A percentile compares a stretch with the other conserved stretches of the same genome.
These are phyloP conservation scores for Rhegmatorhina hoffmannsi DNA, from an alignment of 2,113 vertebrate species.

Conservation along the genomic window DNA sequence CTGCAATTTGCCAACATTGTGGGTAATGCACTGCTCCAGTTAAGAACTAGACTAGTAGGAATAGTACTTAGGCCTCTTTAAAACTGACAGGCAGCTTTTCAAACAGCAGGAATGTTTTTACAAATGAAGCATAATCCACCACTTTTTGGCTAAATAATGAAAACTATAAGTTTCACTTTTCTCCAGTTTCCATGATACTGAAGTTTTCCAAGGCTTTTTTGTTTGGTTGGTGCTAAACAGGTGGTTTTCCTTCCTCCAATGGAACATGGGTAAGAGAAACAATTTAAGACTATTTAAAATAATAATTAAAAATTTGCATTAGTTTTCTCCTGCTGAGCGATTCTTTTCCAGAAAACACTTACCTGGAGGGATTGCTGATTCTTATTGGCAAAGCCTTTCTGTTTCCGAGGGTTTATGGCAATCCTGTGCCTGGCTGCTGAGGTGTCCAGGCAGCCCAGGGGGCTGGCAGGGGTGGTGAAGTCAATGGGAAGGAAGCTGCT, in stretches of 20 bases:
- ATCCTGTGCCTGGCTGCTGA: constrained; percentile 87
- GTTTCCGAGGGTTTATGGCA: constrained; percentile 77
- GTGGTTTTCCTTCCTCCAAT: not conserved
- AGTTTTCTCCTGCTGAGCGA: not conserved
- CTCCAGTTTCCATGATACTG: not conserved
- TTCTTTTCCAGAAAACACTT: constrained; percentile 30
- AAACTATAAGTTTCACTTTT: not conserved
- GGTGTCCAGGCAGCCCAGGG: constrained; percentile 81
- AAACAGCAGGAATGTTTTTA: not conserved
- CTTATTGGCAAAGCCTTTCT: constrained; percentile 77
- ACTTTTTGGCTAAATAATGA: not conserved
- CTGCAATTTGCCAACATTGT: not conserved
- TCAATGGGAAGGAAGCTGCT: constrained; percentile 63
- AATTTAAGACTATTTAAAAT: not conserved
- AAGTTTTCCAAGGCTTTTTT: not conserved
- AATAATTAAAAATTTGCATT: not conserved
- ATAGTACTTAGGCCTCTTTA: not conserved
- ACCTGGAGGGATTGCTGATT: constrained; percentile 66
- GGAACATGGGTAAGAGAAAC: not conserved
- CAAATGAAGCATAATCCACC: not conserved
- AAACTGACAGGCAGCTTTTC: not conserved
- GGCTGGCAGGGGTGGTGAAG: constrained; percentile 80
- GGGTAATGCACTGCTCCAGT: not conserved
- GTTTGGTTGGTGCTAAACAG: not conserved
- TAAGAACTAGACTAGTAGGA: not conserved